These are phyloP conservation scores for Artemia sinica DNA, from an alignment of 2,888 invertebrate species.

Conservation along the genomic window DNA sequence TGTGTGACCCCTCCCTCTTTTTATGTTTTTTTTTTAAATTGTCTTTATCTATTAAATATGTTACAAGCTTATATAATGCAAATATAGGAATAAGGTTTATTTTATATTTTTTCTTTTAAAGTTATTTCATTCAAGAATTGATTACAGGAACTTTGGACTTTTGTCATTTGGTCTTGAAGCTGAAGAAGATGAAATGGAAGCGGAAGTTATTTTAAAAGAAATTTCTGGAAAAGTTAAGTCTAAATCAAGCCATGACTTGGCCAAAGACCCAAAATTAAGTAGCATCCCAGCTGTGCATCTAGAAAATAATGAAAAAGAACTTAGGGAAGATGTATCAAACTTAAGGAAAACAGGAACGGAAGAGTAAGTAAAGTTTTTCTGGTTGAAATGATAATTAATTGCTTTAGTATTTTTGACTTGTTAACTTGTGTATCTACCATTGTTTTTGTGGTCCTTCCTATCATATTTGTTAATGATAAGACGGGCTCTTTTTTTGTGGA, in stretches of 20 bases:
- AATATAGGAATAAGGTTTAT: no score
- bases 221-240: constrained; percentile 45
- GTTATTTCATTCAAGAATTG: neutral
- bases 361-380: constrained; percentile 27
- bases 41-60: no score
- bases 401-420: neutral
- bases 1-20: constrained; percentile 22
- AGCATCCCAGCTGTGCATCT: constrained; percentile 39
- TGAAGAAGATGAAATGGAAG: constrained; percentile 82
- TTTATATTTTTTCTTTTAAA: no score
- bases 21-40: constrained; percentile 21
- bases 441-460: neutral
- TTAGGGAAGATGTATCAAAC: constrained; percentile 29
- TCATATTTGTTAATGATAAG: neutral
- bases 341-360: constrained; percentile 33
- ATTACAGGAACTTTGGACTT: constrained; percentile 68
- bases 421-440: neutral
- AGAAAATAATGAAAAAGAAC: constrained; percentile 30
- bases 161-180: constrained; percentile 89
- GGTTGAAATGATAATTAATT: neutral
- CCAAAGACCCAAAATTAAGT: constrained; percentile 76
- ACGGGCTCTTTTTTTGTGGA: neutral
- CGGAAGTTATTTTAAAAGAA: constrained; percentile 40
- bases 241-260: constrained; percentile 83
- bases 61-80: no score